phyloP scores from a whole-genome alignment of 2,113 vertebrate genomes.

The Notiomystis cincta region DNA sequence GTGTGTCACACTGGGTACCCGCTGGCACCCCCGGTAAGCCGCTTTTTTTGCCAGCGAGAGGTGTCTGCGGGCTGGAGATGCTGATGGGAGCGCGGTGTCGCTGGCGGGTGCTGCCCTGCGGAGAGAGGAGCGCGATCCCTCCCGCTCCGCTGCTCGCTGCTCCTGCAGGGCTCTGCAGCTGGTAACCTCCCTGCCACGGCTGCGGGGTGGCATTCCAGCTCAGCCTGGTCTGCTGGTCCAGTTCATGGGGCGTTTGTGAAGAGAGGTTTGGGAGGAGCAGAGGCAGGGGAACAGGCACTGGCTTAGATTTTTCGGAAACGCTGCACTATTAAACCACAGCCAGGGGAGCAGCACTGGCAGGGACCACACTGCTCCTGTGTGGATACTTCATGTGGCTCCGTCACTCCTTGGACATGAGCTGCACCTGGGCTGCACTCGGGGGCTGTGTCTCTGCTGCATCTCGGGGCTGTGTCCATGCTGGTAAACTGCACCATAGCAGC shows the following conservation, averaged over 20 bases:
- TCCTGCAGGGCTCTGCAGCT: neutral
- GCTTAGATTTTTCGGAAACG: neutral
- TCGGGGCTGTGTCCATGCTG: neutral
- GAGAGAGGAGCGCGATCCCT: neutral
- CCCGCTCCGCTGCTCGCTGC: neutral
- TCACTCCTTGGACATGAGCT: neutral
- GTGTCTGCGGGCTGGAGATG: neutral
- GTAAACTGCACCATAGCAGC: neutral
- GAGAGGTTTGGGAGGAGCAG: neutral
- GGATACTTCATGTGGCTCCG: neutral
- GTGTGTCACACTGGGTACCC: fast-evolving
- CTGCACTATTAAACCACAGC: fast-evolving
- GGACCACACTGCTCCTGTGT: neutral
- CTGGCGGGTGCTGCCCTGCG: neutral
- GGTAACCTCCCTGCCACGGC: neutral
- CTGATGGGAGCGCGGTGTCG: fast-evolving
- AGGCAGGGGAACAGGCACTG: neutral
- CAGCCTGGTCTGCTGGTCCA: neutral
- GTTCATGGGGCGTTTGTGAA: neutral
- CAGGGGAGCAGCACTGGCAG: neutral
- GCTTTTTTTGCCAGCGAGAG: neutral
- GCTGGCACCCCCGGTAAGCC: neutral
- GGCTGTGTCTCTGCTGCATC: fast-evolving
- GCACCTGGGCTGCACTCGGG: neutral
- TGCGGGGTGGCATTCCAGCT: neutral